These are phyloP conservation scores for Eupithecia insigniata DNA, from an alignment of 2,888 invertebrate genomes.

Conservation along the genomic window DNA sequence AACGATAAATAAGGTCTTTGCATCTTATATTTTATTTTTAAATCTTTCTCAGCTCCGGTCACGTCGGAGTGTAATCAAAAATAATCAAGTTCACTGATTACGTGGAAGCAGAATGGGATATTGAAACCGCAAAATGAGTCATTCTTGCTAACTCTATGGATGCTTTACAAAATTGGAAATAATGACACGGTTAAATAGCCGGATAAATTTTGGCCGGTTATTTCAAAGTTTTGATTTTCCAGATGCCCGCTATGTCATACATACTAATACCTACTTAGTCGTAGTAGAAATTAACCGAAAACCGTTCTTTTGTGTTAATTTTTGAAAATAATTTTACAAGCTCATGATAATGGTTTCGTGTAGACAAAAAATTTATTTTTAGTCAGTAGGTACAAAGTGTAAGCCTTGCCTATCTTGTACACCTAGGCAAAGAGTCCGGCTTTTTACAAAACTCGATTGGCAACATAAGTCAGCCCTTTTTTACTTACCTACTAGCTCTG, in stretches of 20 bases:
- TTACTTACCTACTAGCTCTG: conserved; percentile 23
- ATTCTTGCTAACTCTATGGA: neutral
- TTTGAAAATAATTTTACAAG: neutral
- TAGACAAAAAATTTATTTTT: neutral
- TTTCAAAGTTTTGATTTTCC: neutral
- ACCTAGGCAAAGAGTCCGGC: neutral
- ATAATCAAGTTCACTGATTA: conserved; percentile 35
- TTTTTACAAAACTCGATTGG: neutral
- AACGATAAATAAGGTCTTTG: conserved; percentile 17
- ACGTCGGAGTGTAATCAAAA: conserved; percentile 32
- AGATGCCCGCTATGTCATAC: neutral
- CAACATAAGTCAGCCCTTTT: conserved; percentile 39
- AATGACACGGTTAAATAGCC: neutral
- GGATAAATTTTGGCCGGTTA: neutral
- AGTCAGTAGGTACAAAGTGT: neutral
- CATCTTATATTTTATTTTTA: conserved; percentile 10
- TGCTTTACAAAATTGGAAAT: neutral
- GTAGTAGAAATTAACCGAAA: neutral
- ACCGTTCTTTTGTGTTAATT: neutral
- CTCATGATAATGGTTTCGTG: neutral
- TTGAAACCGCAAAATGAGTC: conserved; percentile 30
- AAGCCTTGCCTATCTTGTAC: neutral
- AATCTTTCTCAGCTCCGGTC: conserved; percentile 20
- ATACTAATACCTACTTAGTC: no score
- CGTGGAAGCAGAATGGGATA: conserved; percentile 22